Percentiles rank a stretch among this genome's conserved stretches.
Conservation (phyloP, 2,113 vertebrate genomes). For the Ranitomeya variabilis region DNA sequence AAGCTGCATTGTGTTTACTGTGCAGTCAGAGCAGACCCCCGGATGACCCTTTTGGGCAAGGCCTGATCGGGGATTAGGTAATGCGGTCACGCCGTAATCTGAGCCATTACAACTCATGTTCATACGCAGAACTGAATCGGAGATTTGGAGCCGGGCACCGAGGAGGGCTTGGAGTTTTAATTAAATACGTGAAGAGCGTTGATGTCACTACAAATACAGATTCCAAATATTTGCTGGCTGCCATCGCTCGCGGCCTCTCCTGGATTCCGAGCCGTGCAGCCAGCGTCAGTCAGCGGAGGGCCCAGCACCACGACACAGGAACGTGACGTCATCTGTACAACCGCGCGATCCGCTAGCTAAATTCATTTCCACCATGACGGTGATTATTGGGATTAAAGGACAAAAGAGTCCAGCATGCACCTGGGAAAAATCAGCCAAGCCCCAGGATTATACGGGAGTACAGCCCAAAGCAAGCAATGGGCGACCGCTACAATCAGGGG, state of each 20-base stretch:
- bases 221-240: constrained; percentile 44
- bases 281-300: constrained; percentile 31
- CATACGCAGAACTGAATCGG: constrained; percentile 1
- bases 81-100: constrained; percentile 17
- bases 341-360: neutral
- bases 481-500: no score
- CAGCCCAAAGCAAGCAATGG: no score
- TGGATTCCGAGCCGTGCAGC: constrained; percentile 3
- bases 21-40: neutral
- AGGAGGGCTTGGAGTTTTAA: constrained; percentile 38
- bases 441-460: no score
- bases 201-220: constrained; percentile 44
- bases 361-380: neutral
- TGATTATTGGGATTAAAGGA: neutral
- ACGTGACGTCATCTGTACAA: neutral
- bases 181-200: constrained; percentile 47
- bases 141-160: neutral
- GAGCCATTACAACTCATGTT: constrained; percentile 10
- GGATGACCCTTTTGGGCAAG: constrained; percentile 28
- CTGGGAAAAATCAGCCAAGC: neutral
- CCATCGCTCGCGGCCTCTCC: constrained; percentile 2
- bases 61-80: constrained; percentile 14
- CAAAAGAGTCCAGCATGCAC: neutral
- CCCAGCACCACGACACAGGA: neutral
- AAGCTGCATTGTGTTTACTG: no score